These are phyloP conservation scores for Triplophysa dalaica DNA, from an alignment of 2,113 vertebrate species.

Conservation along the genomic window DNA sequence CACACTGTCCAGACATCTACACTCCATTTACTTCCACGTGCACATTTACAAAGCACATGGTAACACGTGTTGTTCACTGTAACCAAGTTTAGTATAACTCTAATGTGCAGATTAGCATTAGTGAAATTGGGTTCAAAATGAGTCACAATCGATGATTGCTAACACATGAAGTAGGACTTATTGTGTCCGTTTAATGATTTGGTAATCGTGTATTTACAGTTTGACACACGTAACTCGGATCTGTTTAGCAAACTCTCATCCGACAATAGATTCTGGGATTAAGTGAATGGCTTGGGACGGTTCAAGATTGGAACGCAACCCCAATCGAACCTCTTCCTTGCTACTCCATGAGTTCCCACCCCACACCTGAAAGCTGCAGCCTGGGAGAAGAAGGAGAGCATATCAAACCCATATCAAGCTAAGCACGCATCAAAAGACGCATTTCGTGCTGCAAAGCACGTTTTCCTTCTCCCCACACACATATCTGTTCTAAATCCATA, in stretches of 20 bases:
- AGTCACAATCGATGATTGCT: too few relatives aligned
- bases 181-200: too few relatives aligned
- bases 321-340: constrained; percentile 15
- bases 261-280: background rate
- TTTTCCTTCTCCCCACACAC: constrained; percentile 1
- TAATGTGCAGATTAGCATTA: too few relatives aligned
- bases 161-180: too few relatives aligned
- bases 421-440: background rate
- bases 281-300: background rate
- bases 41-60: too few relatives aligned
- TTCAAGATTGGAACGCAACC: background rate
- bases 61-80: too few relatives aligned
- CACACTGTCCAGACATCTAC: too few relatives aligned
- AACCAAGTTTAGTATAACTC: too few relatives aligned
- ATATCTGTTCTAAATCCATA: constrained; percentile 17
- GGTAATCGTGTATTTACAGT: too few relatives aligned
- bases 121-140: too few relatives aligned
- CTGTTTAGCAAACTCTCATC: background rate
- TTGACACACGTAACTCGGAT: too few relatives aligned
- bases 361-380: background rate
- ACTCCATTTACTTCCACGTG: too few relatives aligned
- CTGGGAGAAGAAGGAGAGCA: background rate
- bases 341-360: constrained; percentile 31
- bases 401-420: constrained; percentile 25
- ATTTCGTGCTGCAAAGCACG: constrained; percentile 19